Base-by-base conservation (phyloP, 2,888 invertebrate genomes). In the Hyppa rectilinea region DNA sequence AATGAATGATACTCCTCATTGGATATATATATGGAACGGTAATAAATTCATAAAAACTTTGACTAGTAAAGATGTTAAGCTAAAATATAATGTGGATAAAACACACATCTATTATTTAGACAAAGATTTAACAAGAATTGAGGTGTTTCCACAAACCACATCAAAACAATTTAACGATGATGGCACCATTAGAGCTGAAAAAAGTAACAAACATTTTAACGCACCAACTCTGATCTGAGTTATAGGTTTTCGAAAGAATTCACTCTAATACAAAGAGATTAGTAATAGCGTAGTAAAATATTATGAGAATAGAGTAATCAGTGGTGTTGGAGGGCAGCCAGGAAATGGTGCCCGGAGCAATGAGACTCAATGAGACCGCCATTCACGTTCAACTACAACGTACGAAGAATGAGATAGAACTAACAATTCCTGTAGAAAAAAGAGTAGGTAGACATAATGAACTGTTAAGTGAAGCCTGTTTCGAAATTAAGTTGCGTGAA, bases 241-340 rank as follows among this genome's bases (percentile, higher is more conserved):
- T 91, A 92, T 89, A 82, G 80, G 80, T 89, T 89, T 87, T 81
- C 81, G 71, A 88, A 89, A 87, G 79, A 89, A 88, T 89, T 83
- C 82, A 83, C 83, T 85, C 74, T 85, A 83, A 87, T 81, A 86
- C 85, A 87, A 85, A 88, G 83, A 83, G 77, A 81, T 86, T 85
- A 80, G 85, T 81, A 80, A 71, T 73, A 75, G 76, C 67, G 84
- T 89, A 86, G 87, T 89, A 87, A 90, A 91, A 86, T 89, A 89
- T 89, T 89, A 88, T 73, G 84, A 86, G 87, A 93, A 93, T 89
- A 91, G 91, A 91, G 91, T 88, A 88, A 93, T 92, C 89, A 86
- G 83, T 69, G 75, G 63, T 72, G 73, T 84, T 89, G 94, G 94
- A 92, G 88, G 17, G 34, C 36, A 59, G 91, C 94, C 94, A 93